Conservation (phyloP, 1,140 invertebrate species). For the Dreissena polymorpha region DNA sequence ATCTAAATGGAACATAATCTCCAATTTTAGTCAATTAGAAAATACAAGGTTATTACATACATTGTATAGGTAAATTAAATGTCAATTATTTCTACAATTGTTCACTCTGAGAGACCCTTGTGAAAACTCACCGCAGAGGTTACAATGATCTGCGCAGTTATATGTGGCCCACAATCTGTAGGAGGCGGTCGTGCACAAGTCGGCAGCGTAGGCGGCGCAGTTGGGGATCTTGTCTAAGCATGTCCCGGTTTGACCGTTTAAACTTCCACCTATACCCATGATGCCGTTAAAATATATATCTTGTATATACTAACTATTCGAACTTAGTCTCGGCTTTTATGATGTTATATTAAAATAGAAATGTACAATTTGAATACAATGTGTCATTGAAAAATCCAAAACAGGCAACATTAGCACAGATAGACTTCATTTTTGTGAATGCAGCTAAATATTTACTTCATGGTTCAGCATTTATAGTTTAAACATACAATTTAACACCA, state of each 20-base stretch:
- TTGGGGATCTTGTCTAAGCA: slow-evolving; percentile 22
- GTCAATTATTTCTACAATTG: background rate
- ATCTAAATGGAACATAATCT: too few species aligned
- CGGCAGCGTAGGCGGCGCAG: slow-evolving; percentile 27
- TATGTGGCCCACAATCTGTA: slow-evolving; percentile 16
- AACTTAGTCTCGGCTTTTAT: background rate
- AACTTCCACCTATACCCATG: background rate
- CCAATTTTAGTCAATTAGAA: background rate
- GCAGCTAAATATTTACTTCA: too few species aligned
- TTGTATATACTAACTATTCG: too few species aligned
- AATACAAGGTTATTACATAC: background rate
- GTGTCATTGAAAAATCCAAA: too few species aligned
- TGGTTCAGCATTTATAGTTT: too few species aligned
- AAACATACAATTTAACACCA: too few species aligned
- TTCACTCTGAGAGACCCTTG: background rate
- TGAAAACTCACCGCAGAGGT: slow-evolving; percentile 30
- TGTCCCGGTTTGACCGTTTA: background rate
- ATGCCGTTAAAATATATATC: background rate
- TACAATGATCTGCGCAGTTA: slow-evolving; percentile 21
- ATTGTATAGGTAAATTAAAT: background rate
- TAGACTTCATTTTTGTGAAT: too few species aligned
- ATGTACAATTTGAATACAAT: too few species aligned
- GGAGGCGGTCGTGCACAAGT: slow-evolving; percentile 13
- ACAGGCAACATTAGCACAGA: too few species aligned
- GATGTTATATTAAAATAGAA: too few species aligned